Conservation (phyloP, 2,888 invertebrate genomes). For the Dascillus cervinus region DNA sequence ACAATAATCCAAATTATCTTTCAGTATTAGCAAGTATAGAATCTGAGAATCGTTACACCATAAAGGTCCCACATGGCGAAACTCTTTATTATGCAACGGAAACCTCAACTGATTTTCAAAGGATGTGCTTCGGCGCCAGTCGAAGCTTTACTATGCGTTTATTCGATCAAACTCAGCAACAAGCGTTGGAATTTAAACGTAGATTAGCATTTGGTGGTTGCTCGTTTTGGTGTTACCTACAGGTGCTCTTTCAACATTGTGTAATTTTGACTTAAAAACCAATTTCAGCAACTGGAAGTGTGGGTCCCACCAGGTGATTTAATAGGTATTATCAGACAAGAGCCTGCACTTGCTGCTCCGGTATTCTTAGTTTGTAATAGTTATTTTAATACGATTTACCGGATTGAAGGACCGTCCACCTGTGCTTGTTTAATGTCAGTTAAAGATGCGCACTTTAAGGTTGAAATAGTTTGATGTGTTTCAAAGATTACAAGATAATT, state of each 20-base stretch:
- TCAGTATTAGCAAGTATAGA: slow-evolving; percentile 54
- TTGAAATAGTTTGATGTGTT: too few species aligned
- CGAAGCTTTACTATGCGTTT: slow-evolving; percentile 73
- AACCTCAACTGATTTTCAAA: slow-evolving; percentile 51
- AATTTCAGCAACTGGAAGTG: slow-evolving; percentile 58
- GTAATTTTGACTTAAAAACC: slow-evolving; percentile 5
- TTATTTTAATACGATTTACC: slow-evolving; percentile 54
- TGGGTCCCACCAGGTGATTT: slow-evolving; percentile 62
- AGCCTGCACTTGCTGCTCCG: slow-evolving; percentile 57
- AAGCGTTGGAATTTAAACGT: slow-evolving; percentile 67
- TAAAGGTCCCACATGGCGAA: slow-evolving; percentile 65
- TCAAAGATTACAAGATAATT: slow-evolving; percentile 1
- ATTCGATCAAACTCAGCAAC: slow-evolving; percentile 75
- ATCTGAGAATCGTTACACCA: slow-evolving; percentile 65
- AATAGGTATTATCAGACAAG: slow-evolving; percentile 63
- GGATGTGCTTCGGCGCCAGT: slow-evolving; percentile 64
- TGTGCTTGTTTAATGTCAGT: slow-evolving; percentile 51
- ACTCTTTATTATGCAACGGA: slow-evolving; percentile 70
- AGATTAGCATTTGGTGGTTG: slow-evolving; percentile 64
- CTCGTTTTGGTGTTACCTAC: slow-evolving; percentile 61
- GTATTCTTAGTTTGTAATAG: slow-evolving; percentile 62
- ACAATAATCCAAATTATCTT: slow-evolving; percentile 20
- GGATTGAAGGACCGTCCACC: slow-evolving; percentile 66
- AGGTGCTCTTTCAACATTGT: too few species aligned
- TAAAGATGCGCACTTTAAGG: slow-evolving; percentile 57